Percentiles rank a stretch among this genome's conserved stretches.
Conservation (phyloP, 2,113 vertebrate genomes). For the Sprattus sprattus region DNA sequence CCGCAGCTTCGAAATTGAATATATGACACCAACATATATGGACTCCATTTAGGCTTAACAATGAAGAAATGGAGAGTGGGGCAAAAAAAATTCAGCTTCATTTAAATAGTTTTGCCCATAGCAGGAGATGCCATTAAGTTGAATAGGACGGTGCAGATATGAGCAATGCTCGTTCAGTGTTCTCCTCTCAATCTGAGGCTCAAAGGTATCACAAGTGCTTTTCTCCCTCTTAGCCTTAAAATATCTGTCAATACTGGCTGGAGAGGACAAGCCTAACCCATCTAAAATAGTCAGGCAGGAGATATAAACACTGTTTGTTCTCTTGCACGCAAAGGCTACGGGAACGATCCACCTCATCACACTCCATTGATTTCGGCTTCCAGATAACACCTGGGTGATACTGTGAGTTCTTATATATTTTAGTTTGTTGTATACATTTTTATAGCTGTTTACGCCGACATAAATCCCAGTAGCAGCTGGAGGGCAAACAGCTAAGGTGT, state of each 20-base stretch:
- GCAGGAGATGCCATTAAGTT: not conserved
- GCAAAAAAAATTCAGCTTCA: not conserved
- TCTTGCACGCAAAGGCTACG: constrained; percentile 25
- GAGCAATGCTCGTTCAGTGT: constrained; percentile 12
- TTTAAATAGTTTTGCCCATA: not conserved
- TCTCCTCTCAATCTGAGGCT: constrained; percentile 14
- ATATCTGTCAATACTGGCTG: not conserved
- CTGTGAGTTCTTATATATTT: constrained; percentile 28
- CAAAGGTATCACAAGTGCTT: constrained; percentile 22
- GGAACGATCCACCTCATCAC: constrained; percentile 32
- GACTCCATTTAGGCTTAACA: constrained; percentile 23
- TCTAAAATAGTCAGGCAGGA: not conserved
- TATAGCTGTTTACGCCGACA: constrained; percentile 1
- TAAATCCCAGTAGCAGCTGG: constrained; percentile 8
- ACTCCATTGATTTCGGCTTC: constrained; percentile 41
- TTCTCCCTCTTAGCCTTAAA: not conserved
- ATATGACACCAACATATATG: not conserved
- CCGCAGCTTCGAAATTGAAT: constrained; percentile 1
- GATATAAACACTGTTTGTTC: constrained; percentile 35
- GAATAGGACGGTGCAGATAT: not conserved
- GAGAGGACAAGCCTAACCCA: not conserved
- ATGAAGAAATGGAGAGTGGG: not conserved
- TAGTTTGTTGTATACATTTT: no score
- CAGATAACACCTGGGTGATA: constrained; percentile 34
- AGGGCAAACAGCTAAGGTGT: constrained; percentile 17